Evolutionary conservation across 2,888 invertebrate genomes (phyloP).

Genomic region (Cepaea hortensis): DNA sequence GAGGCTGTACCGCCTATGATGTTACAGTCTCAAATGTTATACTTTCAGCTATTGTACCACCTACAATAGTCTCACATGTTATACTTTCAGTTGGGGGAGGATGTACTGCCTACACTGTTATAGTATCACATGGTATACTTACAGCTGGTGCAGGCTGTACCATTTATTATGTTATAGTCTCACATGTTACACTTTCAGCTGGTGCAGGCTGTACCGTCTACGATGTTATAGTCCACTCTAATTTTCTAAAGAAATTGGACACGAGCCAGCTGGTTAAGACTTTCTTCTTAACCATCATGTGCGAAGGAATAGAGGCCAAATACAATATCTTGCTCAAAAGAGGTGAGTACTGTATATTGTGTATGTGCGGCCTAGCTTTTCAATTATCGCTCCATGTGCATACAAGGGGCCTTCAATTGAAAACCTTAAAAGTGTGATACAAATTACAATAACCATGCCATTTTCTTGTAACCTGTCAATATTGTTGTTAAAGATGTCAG

Average conservation of each 20-base stretch:
- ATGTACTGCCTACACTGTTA: conserved; percentile 88
- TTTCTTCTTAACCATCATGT: conserved; percentile 87
- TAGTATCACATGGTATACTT: conserved; percentile 75
- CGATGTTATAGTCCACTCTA: conserved; percentile 89
- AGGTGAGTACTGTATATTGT: conserved; percentile 73
- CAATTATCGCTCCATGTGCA: neutral
- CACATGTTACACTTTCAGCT: conserved; percentile 72
- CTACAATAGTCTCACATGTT: conserved; percentile 82
- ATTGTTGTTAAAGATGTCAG: neutral
- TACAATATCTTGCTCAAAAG: conserved; percentile 84
- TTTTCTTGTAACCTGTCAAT: neutral
- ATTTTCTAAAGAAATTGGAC: conserved; percentile 86
- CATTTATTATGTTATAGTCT: conserved; percentile 86
- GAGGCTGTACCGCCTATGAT: conserved; percentile 86
- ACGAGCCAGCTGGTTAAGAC: conserved; percentile 84
- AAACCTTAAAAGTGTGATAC: too few relatives aligned
- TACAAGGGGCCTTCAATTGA: too few relatives aligned
- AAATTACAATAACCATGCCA: too few relatives aligned
- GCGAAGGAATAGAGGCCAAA: conserved; percentile 88
- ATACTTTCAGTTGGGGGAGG: conserved; percentile 81
- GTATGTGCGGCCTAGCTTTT: neutral
- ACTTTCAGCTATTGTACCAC: conserved; percentile 83
- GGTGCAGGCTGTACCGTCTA: conserved; percentile 85
- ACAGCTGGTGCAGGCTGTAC: conserved; percentile 83
- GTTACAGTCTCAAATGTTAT: conserved; percentile 81